phyloP scores from a whole-genome alignment of 2,113 vertebrate genomes.

The Rynchops niger region DNA sequence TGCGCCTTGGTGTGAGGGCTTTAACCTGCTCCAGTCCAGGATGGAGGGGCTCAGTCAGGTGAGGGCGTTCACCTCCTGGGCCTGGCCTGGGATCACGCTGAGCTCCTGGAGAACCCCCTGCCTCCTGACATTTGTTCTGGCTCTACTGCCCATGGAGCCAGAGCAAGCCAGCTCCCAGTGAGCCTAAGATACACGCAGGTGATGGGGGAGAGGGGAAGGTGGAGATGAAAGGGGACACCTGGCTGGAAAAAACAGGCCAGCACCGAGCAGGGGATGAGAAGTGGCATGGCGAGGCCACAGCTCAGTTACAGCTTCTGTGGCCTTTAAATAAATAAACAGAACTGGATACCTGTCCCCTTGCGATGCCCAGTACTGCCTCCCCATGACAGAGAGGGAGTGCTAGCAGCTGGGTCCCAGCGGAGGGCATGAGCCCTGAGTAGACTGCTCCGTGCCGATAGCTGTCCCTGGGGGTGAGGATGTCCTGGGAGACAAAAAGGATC shows the following conservation, averaged over 20 bases:
- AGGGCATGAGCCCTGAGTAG: background rate
- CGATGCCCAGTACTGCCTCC: background rate
- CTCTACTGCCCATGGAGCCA: background rate
- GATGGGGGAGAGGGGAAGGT: background rate
- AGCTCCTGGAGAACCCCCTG: background rate
- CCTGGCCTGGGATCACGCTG: background rate
- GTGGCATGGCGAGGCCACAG: background rate
- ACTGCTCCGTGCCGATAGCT: background rate
- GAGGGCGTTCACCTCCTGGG: background rate
- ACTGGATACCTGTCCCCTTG: constrained; percentile 8
- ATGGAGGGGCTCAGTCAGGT: background rate
- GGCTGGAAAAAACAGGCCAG: background rate
- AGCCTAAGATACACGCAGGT: background rate
- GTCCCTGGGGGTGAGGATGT: background rate
- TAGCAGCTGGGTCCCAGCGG: background rate
- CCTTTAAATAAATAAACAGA: constrained; percentile 71
- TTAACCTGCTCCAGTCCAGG: fast-evolving
- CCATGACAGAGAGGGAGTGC: background rate
- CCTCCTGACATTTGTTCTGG: background rate
- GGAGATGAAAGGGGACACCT: constrained; percentile 15
- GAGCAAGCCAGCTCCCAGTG: background rate
- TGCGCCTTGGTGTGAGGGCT: background rate
- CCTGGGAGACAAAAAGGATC: background rate
- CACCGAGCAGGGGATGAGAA: background rate
- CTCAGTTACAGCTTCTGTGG: constrained; percentile 52